phyloP scores from a whole-genome alignment of 2,113 vertebrate genomes.

The Sapajus apella region DNA sequence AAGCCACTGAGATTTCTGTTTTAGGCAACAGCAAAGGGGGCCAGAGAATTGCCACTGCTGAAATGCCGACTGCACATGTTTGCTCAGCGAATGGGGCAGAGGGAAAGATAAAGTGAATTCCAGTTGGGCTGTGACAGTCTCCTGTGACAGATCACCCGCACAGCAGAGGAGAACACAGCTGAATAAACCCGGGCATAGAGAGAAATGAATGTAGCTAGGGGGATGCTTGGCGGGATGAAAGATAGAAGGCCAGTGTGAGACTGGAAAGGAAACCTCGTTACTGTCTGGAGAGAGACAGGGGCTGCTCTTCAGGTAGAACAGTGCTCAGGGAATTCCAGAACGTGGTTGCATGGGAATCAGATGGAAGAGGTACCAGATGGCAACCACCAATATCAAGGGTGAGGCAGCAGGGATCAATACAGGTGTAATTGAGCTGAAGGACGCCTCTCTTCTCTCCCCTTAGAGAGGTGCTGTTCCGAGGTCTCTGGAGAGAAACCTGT shows the following conservation, averaged over 20 bases:
- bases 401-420: not conserved
- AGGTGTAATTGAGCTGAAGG: not conserved
- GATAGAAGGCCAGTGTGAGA: not conserved
- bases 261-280: not conserved
- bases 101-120: conserved; percentile 57
- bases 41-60: conserved; percentile 24
- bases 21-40: not conserved
- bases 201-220: conserved; percentile 27
- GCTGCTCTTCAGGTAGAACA: not conserved
- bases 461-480: not conserved
- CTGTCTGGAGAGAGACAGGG: not conserved
- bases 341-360: not conserved
- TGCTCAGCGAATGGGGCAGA: conserved; percentile 35
- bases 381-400: not conserved
- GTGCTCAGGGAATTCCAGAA: not conserved
- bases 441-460: not conserved
- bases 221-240: not conserved
- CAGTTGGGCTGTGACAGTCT: conserved; percentile 52
- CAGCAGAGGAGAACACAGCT: conserved; percentile 54
- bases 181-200: not conserved
- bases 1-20: conserved; percentile 25
- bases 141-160: conserved; percentile 42
- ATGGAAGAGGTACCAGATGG: not conserved
- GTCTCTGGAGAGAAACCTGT: not conserved
- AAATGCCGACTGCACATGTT: conserved; percentile 30